These are phyloP conservation scores for Abrostola triplasia DNA, from an alignment of 2,888 invertebrate species.

Conservation along the genomic window DNA sequence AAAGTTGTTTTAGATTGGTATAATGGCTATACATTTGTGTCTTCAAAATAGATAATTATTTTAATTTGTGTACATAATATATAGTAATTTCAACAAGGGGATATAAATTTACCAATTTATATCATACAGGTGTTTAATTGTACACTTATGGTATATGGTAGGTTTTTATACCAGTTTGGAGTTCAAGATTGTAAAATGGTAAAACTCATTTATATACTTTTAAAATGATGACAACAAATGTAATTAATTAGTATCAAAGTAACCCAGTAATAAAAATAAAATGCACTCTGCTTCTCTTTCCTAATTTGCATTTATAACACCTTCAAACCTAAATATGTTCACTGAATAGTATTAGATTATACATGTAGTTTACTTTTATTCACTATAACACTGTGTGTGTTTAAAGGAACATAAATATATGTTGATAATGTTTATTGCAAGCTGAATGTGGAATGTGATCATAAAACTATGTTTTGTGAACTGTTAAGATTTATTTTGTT, in stretches of 20 bases:
- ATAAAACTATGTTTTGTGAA: slow-evolving; percentile 1
- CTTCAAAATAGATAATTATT: slow-evolving; percentile 32
- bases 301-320: slow-evolving; percentile 63
- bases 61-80: slow-evolving; percentile 29
- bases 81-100: slow-evolving; percentile 54
- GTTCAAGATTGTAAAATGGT: slow-evolving; percentile 30
- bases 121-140: slow-evolving; percentile 19
- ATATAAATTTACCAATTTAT: slow-evolving; percentile 38
- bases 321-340: slow-evolving; percentile 33
- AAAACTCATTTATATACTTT: slow-evolving; percentile 24
- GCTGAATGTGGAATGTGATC: not conserved
- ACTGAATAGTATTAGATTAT: slow-evolving; percentile 36
- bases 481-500: slow-evolving; percentile 4
- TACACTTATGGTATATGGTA: slow-evolving; percentile 29
- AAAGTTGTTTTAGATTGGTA: slow-evolving; percentile 44
- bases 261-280: slow-evolving; percentile 50
- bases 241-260: slow-evolving; percentile 18
- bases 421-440: slow-evolving; percentile 8
- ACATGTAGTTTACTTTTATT: slow-evolving; percentile 28
- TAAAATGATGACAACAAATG: slow-evolving; percentile 5
- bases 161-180: slow-evolving; percentile 19
- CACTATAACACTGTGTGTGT: slow-evolving; percentile 12
- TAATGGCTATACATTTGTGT: slow-evolving; percentile 40
- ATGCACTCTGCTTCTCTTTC: slow-evolving; percentile 72
- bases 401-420: slow-evolving; percentile 48